Evolutionary conservation across 2,797 vertebrate species (phyloP).

Genomic region (Myotis planiceps): DNA sequence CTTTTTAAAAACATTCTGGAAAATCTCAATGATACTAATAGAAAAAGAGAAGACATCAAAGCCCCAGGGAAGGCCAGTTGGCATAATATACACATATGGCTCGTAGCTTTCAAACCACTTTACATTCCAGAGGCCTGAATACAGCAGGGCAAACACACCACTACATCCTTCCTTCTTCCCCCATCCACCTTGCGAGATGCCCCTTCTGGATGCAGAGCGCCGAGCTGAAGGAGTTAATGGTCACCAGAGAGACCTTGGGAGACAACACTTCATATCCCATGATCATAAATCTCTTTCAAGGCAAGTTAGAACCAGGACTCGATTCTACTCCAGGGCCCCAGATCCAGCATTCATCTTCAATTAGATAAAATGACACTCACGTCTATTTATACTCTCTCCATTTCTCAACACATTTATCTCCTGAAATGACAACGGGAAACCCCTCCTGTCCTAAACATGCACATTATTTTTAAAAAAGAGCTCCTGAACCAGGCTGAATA

Average conservation of each 20-base stretch:
- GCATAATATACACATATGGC: background rate
- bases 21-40: slow-evolving; percentile 20
- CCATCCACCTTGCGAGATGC: background rate
- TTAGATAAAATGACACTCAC: slow-evolving; percentile 42
- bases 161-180: background rate
- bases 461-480: slow-evolving; percentile 46
- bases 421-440: slow-evolving; percentile 66
- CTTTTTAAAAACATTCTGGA: slow-evolving; percentile 5
- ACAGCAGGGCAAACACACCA: background rate
- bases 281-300: slow-evolving; percentile 62
- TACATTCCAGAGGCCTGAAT: background rate
- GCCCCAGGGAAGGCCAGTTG: background rate
- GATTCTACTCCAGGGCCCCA: slow-evolving; percentile 21
- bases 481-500: slow-evolving; percentile 73
- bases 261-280: background rate
- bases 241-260: slow-evolving; percentile 24
- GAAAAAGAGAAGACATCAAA: slow-evolving; percentile 12
- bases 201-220: background rate
- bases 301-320: slow-evolving; percentile 35
- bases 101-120: slow-evolving; percentile 5
- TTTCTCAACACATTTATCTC: slow-evolving; percentile 60
- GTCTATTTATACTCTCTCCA: slow-evolving; percentile 35
- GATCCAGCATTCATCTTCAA: slow-evolving; percentile 57
- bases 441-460: slow-evolving; percentile 64
- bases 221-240: slow-evolving; percentile 30